phyloP scores from a whole-genome alignment of 2,113 vertebrate genomes.

The Elanus axillaris region DNA sequence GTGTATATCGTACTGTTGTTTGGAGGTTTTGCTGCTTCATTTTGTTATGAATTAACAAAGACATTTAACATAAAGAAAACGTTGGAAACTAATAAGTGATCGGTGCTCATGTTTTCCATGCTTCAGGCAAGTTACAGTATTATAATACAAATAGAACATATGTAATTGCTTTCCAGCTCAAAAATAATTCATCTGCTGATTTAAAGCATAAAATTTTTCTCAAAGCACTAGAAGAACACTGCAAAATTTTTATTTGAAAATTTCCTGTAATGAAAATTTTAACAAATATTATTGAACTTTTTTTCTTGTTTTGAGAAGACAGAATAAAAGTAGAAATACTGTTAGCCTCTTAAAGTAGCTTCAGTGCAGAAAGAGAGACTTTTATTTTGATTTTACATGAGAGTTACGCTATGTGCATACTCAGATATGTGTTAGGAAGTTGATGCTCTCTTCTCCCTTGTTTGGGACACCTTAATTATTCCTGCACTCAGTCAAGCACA shows the following conservation, averaged over 20 bases:
- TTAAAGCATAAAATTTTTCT: background rate
- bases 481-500: background rate
- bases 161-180: background rate
- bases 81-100: background rate
- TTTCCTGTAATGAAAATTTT: background rate
- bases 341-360: background rate
- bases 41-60: background rate
- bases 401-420: background rate
- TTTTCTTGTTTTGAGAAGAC: background rate
- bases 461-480: background rate
- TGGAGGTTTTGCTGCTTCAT: background rate
- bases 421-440: background rate
- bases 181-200: background rate
- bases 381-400: background rate
- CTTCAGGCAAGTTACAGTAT: background rate
- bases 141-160: background rate
- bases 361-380: background rate
- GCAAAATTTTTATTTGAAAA: background rate
- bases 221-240: background rate
- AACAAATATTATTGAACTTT: background rate
- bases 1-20: background rate
- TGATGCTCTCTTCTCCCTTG: background rate
- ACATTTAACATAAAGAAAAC: background rate
- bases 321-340: background rate
- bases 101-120: background rate